Conservation (phyloP, 2,797 vertebrate genomes). For the Gallinago solitaria region DNA sequence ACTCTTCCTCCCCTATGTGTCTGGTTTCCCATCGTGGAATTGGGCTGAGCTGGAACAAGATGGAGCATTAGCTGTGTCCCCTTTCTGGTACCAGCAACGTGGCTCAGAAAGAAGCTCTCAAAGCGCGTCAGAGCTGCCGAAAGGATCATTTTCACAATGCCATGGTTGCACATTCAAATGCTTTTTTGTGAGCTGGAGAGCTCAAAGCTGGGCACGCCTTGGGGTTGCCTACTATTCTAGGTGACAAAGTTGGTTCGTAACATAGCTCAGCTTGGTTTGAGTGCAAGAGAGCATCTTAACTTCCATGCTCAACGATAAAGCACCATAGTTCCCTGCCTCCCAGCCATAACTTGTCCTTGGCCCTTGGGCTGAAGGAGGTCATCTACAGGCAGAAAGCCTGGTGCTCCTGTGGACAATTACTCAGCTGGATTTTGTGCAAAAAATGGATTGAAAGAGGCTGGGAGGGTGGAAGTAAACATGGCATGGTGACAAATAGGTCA, state of each 20-base stretch:
- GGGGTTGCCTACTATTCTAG: background rate
- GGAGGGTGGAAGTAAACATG: background rate
- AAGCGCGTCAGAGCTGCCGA: background rate
- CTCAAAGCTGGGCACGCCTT: background rate
- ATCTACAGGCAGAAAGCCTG: background rate
- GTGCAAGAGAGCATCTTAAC: background rate
- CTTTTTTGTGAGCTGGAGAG: background rate
- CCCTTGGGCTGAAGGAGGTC: background rate
- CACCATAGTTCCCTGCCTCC: background rate
- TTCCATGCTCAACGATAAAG: fast-evolving
- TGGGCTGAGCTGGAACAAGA: background rate
- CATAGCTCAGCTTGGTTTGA: background rate
- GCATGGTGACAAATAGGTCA: background rate
- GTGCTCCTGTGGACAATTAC: background rate
- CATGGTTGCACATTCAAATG: background rate
- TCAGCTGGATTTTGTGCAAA: background rate
- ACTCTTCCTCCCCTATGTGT: background rate
- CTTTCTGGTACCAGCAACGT: background rate
- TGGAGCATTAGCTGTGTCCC: background rate
- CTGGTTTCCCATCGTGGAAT: background rate
- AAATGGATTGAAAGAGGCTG: background rate
- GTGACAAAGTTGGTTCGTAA: background rate
- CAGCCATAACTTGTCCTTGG: background rate
- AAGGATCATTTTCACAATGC: background rate
- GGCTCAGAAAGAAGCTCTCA: background rate